Percentiles rank a stretch among this genome's conserved stretches.
phyloP scores from a whole-genome alignment of 2,113 vertebrate genomes.

The Emydocephalus ijimae region DNA sequence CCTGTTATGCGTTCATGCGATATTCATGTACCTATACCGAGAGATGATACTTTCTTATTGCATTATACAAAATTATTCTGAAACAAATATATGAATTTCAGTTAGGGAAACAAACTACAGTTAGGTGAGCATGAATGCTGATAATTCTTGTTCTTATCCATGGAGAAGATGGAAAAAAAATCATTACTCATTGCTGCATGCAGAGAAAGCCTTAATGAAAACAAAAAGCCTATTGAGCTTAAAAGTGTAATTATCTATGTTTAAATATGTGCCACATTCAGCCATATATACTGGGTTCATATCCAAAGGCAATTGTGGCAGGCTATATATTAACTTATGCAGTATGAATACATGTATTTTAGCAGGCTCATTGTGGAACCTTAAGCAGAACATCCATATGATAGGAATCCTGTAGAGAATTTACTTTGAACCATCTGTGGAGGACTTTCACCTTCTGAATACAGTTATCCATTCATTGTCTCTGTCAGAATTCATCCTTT shows the following conservation, averaged over 20 bases:
- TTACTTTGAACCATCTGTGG: not conserved
- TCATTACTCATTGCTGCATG: not conserved
- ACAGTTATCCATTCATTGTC: not conserved
- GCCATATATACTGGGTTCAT: not conserved
- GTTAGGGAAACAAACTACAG: not conserved
- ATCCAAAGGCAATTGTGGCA: not conserved
- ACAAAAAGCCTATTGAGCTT: not conserved
- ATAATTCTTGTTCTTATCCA: not conserved
- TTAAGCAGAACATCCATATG: not conserved
- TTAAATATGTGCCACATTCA: conserved; percentile 1
- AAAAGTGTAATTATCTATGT: conserved; percentile 4
- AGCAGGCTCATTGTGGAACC: not conserved
- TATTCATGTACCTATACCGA: not conserved
- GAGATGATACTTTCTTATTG: not conserved
- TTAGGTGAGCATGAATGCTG: not conserved
- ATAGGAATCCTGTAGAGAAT: not conserved
- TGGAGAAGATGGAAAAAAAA: not conserved
- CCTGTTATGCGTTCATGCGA: not conserved
- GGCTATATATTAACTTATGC: not conserved
- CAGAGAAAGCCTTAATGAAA: not conserved
- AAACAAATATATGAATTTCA: not conserved
- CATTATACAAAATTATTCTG: not conserved
- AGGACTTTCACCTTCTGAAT: not conserved
- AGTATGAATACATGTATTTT: not conserved
- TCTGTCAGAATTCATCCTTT: no score